A percentile compares a stretch with the other conserved stretches of the same genome.
Conservation (phyloP, 2,888 invertebrate species). For the Auanema sp. region DNA sequence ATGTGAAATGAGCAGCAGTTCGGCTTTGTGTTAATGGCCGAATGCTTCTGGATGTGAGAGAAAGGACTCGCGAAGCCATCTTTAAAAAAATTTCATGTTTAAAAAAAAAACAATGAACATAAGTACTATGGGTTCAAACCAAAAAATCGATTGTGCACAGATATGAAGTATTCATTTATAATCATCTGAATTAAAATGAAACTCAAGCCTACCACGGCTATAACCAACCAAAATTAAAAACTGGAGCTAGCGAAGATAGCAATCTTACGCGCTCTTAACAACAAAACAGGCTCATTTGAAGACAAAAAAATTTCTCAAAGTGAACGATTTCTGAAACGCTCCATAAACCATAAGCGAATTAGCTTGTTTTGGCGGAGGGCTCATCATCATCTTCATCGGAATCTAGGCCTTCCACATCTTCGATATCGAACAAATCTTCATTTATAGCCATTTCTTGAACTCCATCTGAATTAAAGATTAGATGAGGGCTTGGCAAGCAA, state of each 20-base stretch:
- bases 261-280: no score
- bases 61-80: conserved; percentile 14
- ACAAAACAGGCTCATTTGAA: no score
- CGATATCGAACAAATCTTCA: conserved; percentile 62
- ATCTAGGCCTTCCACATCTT: conserved; percentile 51
- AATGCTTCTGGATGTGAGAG: background rate
- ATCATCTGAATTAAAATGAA: no score
- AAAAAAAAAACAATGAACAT: background rate
- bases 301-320: no score
- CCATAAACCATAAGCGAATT: background rate
- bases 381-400: conserved; percentile 38
- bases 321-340: no score
- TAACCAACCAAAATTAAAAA: no score
- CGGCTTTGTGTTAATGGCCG: conserved; percentile 11
- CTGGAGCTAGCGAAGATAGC: no score
- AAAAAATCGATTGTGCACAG: background rate
- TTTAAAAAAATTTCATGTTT: background rate
- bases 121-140: background rate
- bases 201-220: no score
- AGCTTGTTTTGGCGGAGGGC: conserved; percentile 1
- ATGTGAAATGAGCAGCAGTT: conserved; percentile 52
- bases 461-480: conserved; percentile 26
- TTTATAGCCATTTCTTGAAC: conserved; percentile 55
- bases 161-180: conserved; percentile 1
- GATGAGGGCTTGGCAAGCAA: no score